phyloP scores from a whole-genome alignment of 23 tunicate genomes.

The Botrylloides violaceus region DNA sequence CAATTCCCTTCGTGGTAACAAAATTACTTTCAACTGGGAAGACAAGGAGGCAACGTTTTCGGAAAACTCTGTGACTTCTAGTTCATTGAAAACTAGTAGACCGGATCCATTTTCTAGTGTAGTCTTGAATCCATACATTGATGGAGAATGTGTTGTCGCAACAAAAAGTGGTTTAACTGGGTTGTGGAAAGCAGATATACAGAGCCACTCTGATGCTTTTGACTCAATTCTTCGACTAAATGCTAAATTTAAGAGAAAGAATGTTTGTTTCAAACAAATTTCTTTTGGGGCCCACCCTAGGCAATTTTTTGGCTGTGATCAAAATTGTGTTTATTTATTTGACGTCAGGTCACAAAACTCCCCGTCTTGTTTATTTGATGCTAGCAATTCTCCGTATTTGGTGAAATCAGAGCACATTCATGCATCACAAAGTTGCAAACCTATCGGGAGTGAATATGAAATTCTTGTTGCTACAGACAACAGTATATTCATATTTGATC shows the following conservation, averaged over 20 bases:
- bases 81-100: neutral
- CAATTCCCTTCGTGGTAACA: neutral
- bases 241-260: neutral
- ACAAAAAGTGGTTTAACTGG: slow-evolving; percentile 12
- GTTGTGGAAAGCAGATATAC: slow-evolving; percentile 11
- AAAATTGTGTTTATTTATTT: neutral
- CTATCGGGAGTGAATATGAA: neutral
- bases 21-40: neutral
- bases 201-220: neutral
- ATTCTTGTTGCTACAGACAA: neutral
- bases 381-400: neutral
- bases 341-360: neutral
- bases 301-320: neutral
- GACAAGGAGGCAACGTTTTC: neutral
- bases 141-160: slow-evolving; percentile 39
- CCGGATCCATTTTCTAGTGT: slow-evolving; percentile 18
- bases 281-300: neutral
- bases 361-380: neutral
- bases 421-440: neutral
- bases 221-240: neutral
- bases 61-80: neutral
- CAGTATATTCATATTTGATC: neutral
- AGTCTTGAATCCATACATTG: slow-evolving; percentile 24
- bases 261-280: neutral
- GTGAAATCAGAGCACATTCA: neutral